phyloP scores from a whole-genome alignment of 2,797 vertebrate species.

The Neopelma chrysocephalum region DNA sequence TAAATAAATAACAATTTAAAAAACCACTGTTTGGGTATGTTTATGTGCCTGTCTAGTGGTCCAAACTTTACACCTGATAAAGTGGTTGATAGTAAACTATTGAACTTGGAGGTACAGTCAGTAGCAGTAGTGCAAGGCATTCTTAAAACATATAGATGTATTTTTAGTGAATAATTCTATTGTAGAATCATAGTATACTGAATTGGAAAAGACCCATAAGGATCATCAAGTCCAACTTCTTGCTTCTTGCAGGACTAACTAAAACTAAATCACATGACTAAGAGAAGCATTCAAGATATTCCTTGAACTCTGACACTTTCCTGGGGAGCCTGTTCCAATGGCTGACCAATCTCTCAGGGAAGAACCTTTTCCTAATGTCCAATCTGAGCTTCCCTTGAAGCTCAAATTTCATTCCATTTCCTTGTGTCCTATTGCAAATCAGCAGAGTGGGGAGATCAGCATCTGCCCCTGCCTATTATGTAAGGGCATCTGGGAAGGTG shows the following conservation, averaged over 20 bases:
- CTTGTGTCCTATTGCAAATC: background rate
- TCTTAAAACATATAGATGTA: background rate
- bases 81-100: background rate
- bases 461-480: background rate
- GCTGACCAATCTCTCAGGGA: background rate
- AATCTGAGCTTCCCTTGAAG: background rate
- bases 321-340: background rate
- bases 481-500: accelerated
- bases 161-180: background rate
- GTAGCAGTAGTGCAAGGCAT: background rate
- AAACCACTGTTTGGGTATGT: background rate
- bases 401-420: background rate
- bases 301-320: background rate
- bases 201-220: background rate
- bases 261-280: background rate
- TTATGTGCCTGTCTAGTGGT: background rate
- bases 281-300: background rate
- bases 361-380: background rate
- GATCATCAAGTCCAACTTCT: background rate
- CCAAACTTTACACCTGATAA: background rate
- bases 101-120: background rate
- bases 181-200: background rate
- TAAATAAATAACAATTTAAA: background rate
- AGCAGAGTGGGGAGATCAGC: background rate
- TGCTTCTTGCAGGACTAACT: background rate